Evolutionary conservation across 64 coral and sea anemone genomes (phyloP), one percentile per base, ranked within the genome.

Genomic region (Trachythela sp.): DNA sequence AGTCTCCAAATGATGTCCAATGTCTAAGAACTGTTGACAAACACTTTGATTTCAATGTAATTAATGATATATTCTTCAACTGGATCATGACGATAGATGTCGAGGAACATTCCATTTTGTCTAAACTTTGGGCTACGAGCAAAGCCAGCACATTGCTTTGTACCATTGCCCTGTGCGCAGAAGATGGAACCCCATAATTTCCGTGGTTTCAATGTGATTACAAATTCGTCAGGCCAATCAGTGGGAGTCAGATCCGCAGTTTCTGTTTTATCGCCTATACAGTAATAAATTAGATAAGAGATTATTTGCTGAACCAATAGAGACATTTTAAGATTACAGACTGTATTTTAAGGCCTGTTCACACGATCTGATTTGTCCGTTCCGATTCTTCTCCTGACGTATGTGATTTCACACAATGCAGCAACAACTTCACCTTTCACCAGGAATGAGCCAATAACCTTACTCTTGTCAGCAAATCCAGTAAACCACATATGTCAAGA

Each of bases 51-150:
- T 45, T 88, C 87, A 48, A 88, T 76, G 68, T 49, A 88, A 58
- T 88, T 88, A 35, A 88, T 88, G 37, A 45, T 88, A 59, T 72
- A 88, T 88, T 88, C 87, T 18, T 72, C 87, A 8, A 72, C 39
- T 5, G 54, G 54, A 18, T 75, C 87, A 29, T 72, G 36, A 49
- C 68, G 87, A 59, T 72, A 88, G 6, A 88, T 17, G 20, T 88
- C 87, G 9, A 88, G 38, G 67, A 15, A 72, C 39, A 88, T 32
- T 0, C 60, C 68, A 35, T 72, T 48, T 22, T 39, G 20, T 11
- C 43, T 8, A 6, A 90, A 54, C 7, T 84, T 27, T 9, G 54
- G 36, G 3, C 2, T 20, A 13, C 24, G 17, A 38, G 45, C 49
- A 17, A 50, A 90, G 20, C 8, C 75, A 13, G 49, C 88, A 5